phyloP scores from a whole-genome alignment of 2,113 vertebrate species.

The Nyctibius bracteatus region DNA sequence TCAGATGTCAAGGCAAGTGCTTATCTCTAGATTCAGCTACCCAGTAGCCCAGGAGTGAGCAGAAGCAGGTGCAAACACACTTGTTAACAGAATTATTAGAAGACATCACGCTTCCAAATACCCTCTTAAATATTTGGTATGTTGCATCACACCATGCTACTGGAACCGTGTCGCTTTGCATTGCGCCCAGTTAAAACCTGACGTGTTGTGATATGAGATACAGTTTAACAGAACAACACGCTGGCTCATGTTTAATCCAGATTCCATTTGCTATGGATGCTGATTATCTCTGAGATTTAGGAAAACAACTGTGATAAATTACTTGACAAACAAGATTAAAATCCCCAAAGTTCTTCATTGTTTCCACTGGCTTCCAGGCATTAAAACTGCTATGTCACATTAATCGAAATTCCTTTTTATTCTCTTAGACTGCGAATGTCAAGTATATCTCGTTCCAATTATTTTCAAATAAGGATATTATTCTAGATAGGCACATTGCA shows the following conservation, averaged over 20 bases:
- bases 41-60: accelerated
- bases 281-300: conserved; percentile 50
- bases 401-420: not conserved
- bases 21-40: not conserved
- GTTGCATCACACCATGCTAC: not conserved
- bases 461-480: conserved; percentile 27
- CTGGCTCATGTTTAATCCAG: not conserved
- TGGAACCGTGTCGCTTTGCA: accelerated
- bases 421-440: not conserved
- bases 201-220: too few species aligned
- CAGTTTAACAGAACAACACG: not conserved
- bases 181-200: not conserved
- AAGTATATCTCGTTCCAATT: conserved; percentile 1
- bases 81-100: not conserved
- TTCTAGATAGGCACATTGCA: not conserved
- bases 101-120: accelerated
- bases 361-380: not conserved
- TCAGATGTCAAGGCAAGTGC: not conserved
- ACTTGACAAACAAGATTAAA: conserved; percentile 67
- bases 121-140: accelerated
- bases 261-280: not conserved
- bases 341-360: conserved; percentile 1
- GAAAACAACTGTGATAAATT: conserved; percentile 58
- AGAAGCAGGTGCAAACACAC: accelerated
- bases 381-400: not conserved